These are phyloP conservation scores for Sebastiscus tertius DNA, from an alignment of 2,797 vertebrate genomes.

Conservation along the genomic window DNA sequence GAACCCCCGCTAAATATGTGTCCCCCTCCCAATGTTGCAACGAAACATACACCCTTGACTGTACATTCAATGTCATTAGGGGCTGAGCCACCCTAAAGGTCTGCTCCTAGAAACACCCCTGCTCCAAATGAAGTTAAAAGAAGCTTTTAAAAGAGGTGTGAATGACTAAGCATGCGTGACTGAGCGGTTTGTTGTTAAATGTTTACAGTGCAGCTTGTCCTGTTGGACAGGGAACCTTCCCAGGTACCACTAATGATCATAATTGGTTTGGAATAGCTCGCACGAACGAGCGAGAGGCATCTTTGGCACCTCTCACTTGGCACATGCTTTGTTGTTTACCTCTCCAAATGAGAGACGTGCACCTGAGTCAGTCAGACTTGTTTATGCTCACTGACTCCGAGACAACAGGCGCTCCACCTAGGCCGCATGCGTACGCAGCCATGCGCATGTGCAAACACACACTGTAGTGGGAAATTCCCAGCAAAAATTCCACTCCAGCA, in stretches of 20 bases:
- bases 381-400: conserved; percentile 38
- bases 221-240: background rate
- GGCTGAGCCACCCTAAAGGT: no score
- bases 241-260: background rate
- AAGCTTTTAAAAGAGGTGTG: background rate
- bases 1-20: no score
- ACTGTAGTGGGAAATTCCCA: conserved; percentile 79
- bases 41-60: no score
- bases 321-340: conserved; percentile 3
- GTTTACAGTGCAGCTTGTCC: background rate
- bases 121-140: background rate
- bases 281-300: background rate
- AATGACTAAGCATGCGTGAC: background rate
- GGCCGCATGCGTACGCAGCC: background rate
- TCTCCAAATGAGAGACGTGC: background rate
- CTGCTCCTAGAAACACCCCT: no score
- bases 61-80: no score
- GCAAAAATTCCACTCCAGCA: conserved; percentile 75
- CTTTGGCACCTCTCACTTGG: background rate
- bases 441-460: conserved; percentile 46
- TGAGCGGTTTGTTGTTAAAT: background rate
- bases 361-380: conserved; percentile 50
- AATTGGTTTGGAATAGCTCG: background rate
- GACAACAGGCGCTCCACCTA: conserved; percentile 21
- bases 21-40: no score